Base-by-base conservation (phyloP, 2,888 invertebrate genomes). In the Drepana falcataria region DNA sequence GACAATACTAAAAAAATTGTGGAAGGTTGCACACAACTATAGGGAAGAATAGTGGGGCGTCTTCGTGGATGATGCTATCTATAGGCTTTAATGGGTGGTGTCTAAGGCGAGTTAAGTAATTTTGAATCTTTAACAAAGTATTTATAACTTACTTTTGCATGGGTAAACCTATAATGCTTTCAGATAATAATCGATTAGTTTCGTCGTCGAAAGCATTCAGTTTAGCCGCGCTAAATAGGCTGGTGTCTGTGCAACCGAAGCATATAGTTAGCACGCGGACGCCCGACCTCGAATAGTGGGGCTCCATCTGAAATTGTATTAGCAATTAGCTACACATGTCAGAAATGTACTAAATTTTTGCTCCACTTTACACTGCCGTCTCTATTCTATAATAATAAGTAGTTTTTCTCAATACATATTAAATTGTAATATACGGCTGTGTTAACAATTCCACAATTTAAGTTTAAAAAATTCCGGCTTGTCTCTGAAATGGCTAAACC, bases 221-320 rank as follows among this genome's bases (percentile, higher is more conserved):
- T 57, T 80, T 80, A 1, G 65, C 61, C 0, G 58, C 47, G 4
- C 64, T 67, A 40, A 87, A 64, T 7, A 88, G 64, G 52, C 73
- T 69, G 0, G 88, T 88, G 9, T 81, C 74, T 0, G 88, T 89
- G n/a, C 73, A 74, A 0, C 89, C 89, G 47, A 85, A 88, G 53
- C 89, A 90, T n/a, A 89, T 47, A 0, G 86, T 78, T 2, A 89
- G 5, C 3, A 88, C 84, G 2, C 89, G 75, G 0, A 88, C 88
- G 1, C 74, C 81, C 0, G 86, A 78, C 0, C 75, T 67, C 1
- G 66, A 61, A 48, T 63, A 84, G 54, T 79, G 81, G 35, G 73
- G 73, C n/a, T 77, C 72, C 65, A 74, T 80, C 89, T 89, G 59
- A 21, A 77, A 77, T 48, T 47, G 55, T 7, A 52, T 2, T 51